Evolutionary conservation across 2,888 invertebrate species (phyloP).

Genomic region (Limenitis camilla): DNA sequence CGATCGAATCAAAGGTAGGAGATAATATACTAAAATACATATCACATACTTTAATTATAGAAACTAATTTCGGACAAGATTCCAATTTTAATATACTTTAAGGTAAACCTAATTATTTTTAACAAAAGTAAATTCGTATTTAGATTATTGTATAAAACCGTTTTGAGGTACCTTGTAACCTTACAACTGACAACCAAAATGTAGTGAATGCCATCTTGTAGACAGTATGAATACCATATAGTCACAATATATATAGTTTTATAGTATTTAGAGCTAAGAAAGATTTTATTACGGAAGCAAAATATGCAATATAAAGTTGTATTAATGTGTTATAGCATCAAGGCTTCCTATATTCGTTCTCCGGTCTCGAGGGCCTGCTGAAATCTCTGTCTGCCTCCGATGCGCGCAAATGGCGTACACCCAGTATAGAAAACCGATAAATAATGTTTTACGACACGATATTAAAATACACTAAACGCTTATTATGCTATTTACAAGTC

Average conservation of each 20-base stretch:
- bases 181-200: no score
- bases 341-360: slow-evolving; percentile 24
- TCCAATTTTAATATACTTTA: no score
- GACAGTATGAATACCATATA: no score
- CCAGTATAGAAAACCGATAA: slow-evolving; percentile 34
- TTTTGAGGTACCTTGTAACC: no score
- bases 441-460: slow-evolving; percentile 62
- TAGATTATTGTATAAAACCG: no score
- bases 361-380: slow-evolving; percentile 32
- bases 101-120: no score
- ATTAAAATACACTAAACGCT: slow-evolving; percentile 64
- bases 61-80: no score
- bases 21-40: not conserved
- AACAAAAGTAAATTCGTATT: no score
- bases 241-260: not conserved
- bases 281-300: slow-evolving; percentile 1
- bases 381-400: slow-evolving; percentile 44
- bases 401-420: slow-evolving; percentile 44
- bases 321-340: slow-evolving; percentile 37
- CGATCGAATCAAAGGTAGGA: slow-evolving; percentile 3
- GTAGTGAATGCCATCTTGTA: no score
- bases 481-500: slow-evolving; percentile 53
- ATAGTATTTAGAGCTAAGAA: not conserved
- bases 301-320: slow-evolving; percentile 28
- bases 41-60: not conserved